Evolutionary conservation across 2,113 vertebrate species (phyloP).

Genomic region (Columbina picui): DNA sequence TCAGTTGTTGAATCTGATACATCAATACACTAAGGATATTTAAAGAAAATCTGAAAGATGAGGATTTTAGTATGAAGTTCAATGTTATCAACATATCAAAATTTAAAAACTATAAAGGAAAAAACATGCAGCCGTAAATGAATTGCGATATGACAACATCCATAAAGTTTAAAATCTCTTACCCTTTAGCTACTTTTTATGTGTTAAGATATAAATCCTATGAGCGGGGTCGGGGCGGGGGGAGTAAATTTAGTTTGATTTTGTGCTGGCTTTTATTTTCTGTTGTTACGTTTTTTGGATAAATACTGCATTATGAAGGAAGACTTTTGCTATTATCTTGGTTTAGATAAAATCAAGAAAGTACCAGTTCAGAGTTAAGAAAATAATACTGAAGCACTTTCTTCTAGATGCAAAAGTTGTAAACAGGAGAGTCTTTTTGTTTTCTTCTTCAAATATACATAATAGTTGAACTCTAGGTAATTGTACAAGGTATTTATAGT

Average conservation of each 20-base stretch:
- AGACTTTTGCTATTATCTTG: neutral
- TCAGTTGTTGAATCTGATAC: neutral
- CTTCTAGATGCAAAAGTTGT: neutral
- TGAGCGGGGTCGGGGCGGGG: too few relatives aligned
- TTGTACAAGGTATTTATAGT: neutral
- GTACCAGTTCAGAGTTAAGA: neutral
- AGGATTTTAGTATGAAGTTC: neutral
- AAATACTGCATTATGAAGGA: neutral
- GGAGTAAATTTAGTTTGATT: neutral
- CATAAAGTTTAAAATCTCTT: neutral
- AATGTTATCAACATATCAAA: neutral
- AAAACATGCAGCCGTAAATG: neutral
- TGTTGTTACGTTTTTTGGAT: neutral
- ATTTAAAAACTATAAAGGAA: neutral
- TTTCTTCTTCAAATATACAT: too few relatives aligned
- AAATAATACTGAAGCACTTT: neutral
- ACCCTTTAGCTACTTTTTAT: neutral
- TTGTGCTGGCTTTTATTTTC: neutral
- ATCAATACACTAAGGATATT: neutral
- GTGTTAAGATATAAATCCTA: neutral
- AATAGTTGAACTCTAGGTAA: neutral
- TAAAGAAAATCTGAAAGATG: neutral
- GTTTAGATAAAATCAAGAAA: neutral
- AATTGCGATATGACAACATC: neutral
- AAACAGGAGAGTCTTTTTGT: neutral